Conservation (phyloP, 2,888 invertebrate species). For the Bombylius major region DNA sequence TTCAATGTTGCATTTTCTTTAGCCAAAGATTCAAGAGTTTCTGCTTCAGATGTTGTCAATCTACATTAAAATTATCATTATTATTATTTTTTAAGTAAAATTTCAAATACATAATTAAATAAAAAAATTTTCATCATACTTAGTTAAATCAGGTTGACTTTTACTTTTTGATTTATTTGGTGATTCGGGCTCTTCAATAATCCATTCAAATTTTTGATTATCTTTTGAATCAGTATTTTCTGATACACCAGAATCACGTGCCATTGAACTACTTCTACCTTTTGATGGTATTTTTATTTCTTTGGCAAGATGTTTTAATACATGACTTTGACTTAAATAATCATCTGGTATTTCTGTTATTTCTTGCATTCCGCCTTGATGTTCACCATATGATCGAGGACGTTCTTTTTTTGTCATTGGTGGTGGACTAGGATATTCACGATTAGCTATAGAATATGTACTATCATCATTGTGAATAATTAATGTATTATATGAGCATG, state of each 20-base stretch:
- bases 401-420: slow-evolving; percentile 15
- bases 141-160: slow-evolving; percentile 19
- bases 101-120: background rate
- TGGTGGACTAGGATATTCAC: slow-evolving; percentile 13
- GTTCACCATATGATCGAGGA: slow-evolving; percentile 17
- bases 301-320: slow-evolving; percentile 71
- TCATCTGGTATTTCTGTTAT: slow-evolving; percentile 76
- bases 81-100: background rate
- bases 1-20: slow-evolving; percentile 70
- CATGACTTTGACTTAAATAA: slow-evolving; percentile 69
- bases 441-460: slow-evolving; percentile 12
- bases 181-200: slow-evolving; percentile 11
- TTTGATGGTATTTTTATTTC: slow-evolving; percentile 41
- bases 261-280: slow-evolving; percentile 4
- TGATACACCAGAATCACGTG: slow-evolving; percentile 18
- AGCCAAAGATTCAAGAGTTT: slow-evolving; percentile 12
- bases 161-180: slow-evolving; percentile 17
- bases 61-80: slow-evolving; percentile 4
- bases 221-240: slow-evolving; percentile 19
- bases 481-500: slow-evolving; percentile 70
- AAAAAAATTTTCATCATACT: slow-evolving; percentile 7
- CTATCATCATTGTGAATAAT: slow-evolving; percentile 59
- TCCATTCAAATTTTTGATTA: slow-evolving; percentile 13
- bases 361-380: slow-evolving; percentile 41
- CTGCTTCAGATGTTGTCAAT: slow-evolving; percentile 11